Evolutionary conservation across 2,113 vertebrate genomes (phyloP).

Genomic region (Mesocricetus auratus): DNA sequence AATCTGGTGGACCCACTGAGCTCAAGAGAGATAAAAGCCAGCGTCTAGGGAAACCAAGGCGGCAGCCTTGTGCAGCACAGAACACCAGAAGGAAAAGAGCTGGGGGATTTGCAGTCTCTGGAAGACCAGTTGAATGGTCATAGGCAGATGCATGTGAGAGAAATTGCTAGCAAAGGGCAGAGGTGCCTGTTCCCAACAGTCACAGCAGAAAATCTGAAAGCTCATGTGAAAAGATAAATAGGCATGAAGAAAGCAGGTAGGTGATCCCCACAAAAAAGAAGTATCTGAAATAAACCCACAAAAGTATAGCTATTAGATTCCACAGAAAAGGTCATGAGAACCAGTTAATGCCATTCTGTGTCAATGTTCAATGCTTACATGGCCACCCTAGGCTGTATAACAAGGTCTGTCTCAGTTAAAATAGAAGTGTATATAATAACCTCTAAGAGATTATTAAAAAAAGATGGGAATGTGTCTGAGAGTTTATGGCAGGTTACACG

Average conservation of each 20-base stretch:
- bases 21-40: neutral
- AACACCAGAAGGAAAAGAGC: neutral
- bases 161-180: neutral
- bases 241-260: neutral
- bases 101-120: too few relatives aligned
- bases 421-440: neutral
- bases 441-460: neutral
- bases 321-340: neutral
- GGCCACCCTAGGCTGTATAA: neutral
- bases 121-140: too few relatives aligned
- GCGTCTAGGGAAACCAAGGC: neutral
- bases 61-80: neutral
- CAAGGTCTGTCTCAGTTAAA: neutral
- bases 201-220: neutral
- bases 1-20: neutral
- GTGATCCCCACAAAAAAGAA: neutral
- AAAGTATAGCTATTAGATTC: neutral
- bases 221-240: neutral
- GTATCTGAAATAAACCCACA: neutral
- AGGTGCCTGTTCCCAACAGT: neutral
- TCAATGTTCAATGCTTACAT: constrained; percentile 1
- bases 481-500: neutral
- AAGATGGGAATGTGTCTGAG: neutral
- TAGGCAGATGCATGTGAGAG: neutral
- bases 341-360: neutral